Base-by-base conservation (phyloP, 2,797 vertebrate species). In the Cossypha dichroa region DNA sequence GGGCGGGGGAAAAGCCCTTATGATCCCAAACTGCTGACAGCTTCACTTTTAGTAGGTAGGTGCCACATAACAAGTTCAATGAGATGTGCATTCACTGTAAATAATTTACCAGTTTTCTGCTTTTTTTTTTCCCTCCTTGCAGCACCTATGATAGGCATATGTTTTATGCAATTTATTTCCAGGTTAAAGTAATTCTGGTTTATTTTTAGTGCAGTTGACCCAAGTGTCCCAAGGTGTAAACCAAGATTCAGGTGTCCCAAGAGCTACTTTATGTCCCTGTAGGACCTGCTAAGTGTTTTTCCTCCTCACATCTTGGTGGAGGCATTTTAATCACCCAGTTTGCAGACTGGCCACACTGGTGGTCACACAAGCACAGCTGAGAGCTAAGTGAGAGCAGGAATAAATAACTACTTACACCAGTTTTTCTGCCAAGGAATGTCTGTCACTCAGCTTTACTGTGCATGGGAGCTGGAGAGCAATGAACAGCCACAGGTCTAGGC, bases 1-100 rank as follows among this genome's bases (percentile, higher is more conserved):
- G 99, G 99, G 77, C 98, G 99, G 75, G 99, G 99, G 52, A 99
- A 99, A 97, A 99, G 99, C 92, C 99, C 99, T 8, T 99, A 99
- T 54, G 99, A 99, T 96, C 99, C 99, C 41, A 99, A 99, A 97
- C 97, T 99, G 90, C 98, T 98, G 96, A 99, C 99, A 41, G 99
- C 99, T 62, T 99, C 99, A 84, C 98, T 99, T 97, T 98, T 99
- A 96, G 98, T 99, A 94, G 99, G 99, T 99, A 97, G 95, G 97
- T 97, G 38, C 13, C 31, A 98, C 97, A 46, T 72, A 72, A 33
- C 28, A 58, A 16, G 11, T 90, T 79, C 52, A 90, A 51, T 66
- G 28, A 93, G 64, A 76, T 1, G 3, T 89, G 8, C 33, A 46
- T 93, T 84, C 54, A 29, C 33, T 70, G 21, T 28, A 85, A 62